Percentiles rank a stretch among this genome's conserved stretches.
These are phyloP conservation scores for Eupithecia pulchellata DNA, from an alignment of 2,888 invertebrate genomes.

Conservation along the genomic window DNA sequence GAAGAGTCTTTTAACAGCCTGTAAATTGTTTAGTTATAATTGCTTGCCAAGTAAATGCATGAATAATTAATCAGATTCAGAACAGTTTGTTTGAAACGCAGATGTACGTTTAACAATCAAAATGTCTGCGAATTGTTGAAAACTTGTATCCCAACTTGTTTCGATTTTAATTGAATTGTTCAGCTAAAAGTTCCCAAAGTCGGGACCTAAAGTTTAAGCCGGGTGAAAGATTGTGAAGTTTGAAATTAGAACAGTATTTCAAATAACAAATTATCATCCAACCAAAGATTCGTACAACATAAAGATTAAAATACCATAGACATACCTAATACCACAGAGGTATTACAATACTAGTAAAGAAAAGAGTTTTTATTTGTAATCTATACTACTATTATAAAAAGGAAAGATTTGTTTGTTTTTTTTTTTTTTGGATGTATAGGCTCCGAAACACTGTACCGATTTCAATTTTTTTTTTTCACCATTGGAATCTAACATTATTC, in stretches of 20 bases:
- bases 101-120: constrained; percentile 21
- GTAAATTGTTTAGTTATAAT: constrained; percentile 6
- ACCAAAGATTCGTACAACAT: not conserved
- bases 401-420: too few species aligned
- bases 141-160: constrained; percentile 23
- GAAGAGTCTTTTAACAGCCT: not conserved
- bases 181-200: constrained; percentile 29
- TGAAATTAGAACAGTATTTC: constrained; percentile 38
- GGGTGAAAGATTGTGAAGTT: constrained; percentile 36
- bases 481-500: too few species aligned
- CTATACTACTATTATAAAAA: too few species aligned
- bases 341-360: too few species aligned
- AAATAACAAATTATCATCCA: constrained; percentile 15
- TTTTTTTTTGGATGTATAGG: too few species aligned
- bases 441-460: too few species aligned
- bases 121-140: constrained; percentile 32
- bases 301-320: not conserved
- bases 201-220: constrained; percentile 21
- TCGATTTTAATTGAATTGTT: constrained; percentile 41
- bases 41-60: constrained; percentile 6
- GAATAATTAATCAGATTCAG: constrained; percentile 12
- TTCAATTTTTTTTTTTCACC: too few species aligned
- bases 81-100: constrained; percentile 9
- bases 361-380: too few species aligned
- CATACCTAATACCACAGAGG: too few species aligned